These are phyloP conservation scores for Netelia melanura DNA, from an alignment of 2,888 invertebrate genomes.

Conservation along the genomic window DNA sequence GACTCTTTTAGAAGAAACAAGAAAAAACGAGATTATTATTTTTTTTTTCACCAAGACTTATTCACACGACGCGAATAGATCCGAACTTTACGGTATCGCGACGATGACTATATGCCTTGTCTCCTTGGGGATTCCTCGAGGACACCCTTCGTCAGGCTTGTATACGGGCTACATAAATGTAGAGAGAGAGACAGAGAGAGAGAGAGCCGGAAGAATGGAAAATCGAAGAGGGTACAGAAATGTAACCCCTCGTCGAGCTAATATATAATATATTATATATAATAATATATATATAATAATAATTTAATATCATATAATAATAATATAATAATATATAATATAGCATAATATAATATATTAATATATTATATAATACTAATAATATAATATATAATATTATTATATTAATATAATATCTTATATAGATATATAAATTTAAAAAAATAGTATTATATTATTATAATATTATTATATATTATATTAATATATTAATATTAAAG, in stretches of 20 bases:
- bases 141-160: conserved; percentile 25
- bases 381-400: no score
- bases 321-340: no score
- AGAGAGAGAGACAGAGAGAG: neutral
- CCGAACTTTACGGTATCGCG: conserved; percentile 34
- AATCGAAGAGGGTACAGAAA: conserved; percentile 34
- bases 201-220: neutral
- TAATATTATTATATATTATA: no score
- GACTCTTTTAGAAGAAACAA: neutral
- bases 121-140: conserved; percentile 36
- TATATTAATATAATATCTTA: no score
- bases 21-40: neutral
- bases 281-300: no score
- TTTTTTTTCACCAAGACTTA: neutral
- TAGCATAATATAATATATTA: no score
- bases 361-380: no score
- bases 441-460: no score
- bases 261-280: neutral
- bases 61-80: neutral
- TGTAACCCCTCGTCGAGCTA: conserved; percentile 27
- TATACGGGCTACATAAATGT: conserved; percentile 22
- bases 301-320: no score
- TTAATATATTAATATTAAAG: no score
- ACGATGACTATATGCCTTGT: conserved; percentile 24
- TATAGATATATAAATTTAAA: no score